Evolutionary conservation across 2,888 invertebrate species (phyloP), one percentile per base, ranked within the genome.

Genomic region (Tiliacea aurago): DNA sequence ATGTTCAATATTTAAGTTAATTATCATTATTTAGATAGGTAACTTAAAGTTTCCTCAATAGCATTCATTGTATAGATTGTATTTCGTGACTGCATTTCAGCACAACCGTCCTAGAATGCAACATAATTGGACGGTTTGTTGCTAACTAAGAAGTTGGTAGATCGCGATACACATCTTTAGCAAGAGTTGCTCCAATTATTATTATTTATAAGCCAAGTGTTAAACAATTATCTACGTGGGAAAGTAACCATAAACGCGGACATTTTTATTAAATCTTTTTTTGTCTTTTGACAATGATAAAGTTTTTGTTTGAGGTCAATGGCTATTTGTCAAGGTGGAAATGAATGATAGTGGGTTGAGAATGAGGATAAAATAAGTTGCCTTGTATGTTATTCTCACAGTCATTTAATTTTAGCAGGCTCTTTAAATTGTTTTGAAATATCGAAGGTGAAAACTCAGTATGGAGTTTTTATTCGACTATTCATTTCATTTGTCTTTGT

Each of bases 141-240:
- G 59, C 23, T 58, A 28, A 23, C 20, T 23, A 0, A 69, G 11
- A 43, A 55, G n/a, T 73, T 56, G 45, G 59, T 63, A 51, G 70
- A 76, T 70, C 53, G 63, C 70, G 41, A 74, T 74, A 65, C 28
- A 69, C 43, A 64, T 65, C 67, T 84, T 70, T 70, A 68, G 68
- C 70, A 83, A 79, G 28, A 56, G 28, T 33, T 63, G 66, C 49
- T 47, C 58, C n/a, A 73, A 67, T 64, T 70, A 62, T 65, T 28
- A 56, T 13, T 33, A 62, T 13, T 64, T 64, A 61, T n/a, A 53
- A 47, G 20, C 55, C 18, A 56, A 49, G 11, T 61, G 33, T n/a
- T n/a, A 66, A 66, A 68, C 67, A 78, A 82, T 68, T 73, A 72
- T 10, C 62, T n/a, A 58, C 83, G 85, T 85, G 85, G 49, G 82